Evolutionary conservation across 2,888 invertebrate genomes (phyloP).

Genomic region (Epistrophella euchroma): DNA sequence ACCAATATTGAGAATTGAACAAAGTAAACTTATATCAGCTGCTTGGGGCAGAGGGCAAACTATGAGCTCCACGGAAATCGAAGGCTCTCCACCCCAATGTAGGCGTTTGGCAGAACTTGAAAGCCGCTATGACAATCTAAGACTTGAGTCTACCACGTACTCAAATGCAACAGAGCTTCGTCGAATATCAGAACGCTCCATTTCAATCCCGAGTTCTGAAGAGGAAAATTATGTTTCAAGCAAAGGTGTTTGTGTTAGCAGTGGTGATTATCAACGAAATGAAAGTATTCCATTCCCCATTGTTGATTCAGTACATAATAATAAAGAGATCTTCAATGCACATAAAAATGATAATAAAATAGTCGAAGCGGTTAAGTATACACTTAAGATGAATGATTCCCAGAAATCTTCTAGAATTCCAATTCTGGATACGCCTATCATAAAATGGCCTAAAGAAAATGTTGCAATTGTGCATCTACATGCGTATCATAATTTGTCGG

Average conservation of each 20-base stretch:
- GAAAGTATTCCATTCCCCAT: slow-evolving; percentile 88
- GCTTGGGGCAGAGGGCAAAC: slow-evolving; percentile 89
- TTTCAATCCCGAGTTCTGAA: slow-evolving; percentile 91
- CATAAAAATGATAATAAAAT: slow-evolving; percentile 84
- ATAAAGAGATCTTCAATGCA: slow-evolving; percentile 85
- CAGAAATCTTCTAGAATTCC: slow-evolving; percentile 81
- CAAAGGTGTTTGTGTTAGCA: slow-evolving; percentile 85
- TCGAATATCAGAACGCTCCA: slow-evolving; percentile 89
- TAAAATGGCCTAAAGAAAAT: slow-evolving; percentile 88
- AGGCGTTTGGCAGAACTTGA: slow-evolving; percentile 87
- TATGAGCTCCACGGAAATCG: slow-evolving; percentile 91
- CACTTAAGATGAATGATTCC: slow-evolving; percentile 80
- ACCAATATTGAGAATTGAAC: slow-evolving; percentile 89
- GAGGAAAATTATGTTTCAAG: slow-evolving; percentile 88
- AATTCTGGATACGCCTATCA: slow-evolving; percentile 88
- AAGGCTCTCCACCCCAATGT: slow-evolving; percentile 90
- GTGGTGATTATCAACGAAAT: slow-evolving; percentile 86
- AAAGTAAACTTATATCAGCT: slow-evolving; percentile 88
- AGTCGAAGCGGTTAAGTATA: slow-evolving; percentile 86
- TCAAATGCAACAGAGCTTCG: slow-evolving; percentile 88
- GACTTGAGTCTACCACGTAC: slow-evolving; percentile 86
- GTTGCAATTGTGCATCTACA: slow-evolving; percentile 92
- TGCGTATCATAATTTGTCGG: slow-evolving; percentile 91
- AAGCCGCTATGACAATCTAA: slow-evolving; percentile 88
- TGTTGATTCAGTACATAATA: slow-evolving; percentile 84